Percentiles rank a stretch among this genome's conserved stretches.
These are phyloP conservation scores for Troides helena DNA, from an alignment of 2,888 invertebrate species.

Conservation along the genomic window DNA sequence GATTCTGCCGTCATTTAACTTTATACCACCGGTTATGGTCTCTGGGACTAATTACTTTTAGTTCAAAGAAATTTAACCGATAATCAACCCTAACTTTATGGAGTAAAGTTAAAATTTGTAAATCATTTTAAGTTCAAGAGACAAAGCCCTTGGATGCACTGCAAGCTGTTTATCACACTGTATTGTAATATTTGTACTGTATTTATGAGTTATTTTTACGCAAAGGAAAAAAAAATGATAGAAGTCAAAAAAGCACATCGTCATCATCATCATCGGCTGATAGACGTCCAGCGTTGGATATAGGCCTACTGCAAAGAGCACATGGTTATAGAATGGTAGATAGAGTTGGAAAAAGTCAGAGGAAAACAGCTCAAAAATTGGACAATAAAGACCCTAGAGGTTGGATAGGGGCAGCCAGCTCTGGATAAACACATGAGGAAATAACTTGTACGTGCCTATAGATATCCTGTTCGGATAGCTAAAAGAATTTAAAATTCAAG, in stretches of 20 bases:
- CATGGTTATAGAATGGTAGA: too few relatives aligned
- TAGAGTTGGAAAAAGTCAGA: too few relatives aligned
- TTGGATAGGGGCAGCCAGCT: too few relatives aligned
- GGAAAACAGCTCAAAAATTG: too few relatives aligned
- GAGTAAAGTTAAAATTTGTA: conserved; percentile 2
- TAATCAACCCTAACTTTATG: not conserved
- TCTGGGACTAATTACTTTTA: conserved; percentile 25
- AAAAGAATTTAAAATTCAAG: too few relatives aligned
- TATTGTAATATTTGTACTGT: not conserved
- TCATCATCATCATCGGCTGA: too few relatives aligned
- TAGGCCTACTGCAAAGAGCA: too few relatives aligned
- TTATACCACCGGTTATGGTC: conserved; percentile 16
- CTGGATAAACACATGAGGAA: too few relatives aligned
- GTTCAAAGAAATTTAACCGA: not conserved
- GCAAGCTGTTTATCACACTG: conserved; percentile 29
- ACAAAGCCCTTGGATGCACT: conserved; percentile 12
- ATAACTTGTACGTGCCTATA: too few relatives aligned
- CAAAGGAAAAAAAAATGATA: not conserved
- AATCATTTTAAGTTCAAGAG: conserved; percentile 2
- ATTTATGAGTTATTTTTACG: not conserved
- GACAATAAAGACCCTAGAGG: too few relatives aligned
- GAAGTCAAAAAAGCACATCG: not conserved
- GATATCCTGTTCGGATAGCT: too few relatives aligned
- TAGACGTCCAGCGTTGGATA: too few relatives aligned
- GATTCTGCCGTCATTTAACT: conserved; percentile 18